phyloP scores from a whole-genome alignment of 2,113 vertebrate species.

The Candoia aspera region DNA sequence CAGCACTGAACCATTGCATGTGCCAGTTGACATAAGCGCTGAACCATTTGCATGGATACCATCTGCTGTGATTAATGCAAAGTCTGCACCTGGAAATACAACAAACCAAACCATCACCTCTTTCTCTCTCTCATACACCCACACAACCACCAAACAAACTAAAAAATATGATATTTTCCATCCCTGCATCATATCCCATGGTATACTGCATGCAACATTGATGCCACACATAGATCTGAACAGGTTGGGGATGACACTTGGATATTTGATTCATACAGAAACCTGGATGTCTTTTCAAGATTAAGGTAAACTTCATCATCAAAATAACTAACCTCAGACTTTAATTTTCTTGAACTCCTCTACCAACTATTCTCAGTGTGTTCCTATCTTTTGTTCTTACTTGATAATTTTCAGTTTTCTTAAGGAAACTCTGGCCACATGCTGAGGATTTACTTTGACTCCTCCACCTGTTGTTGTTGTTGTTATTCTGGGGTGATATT shows the following conservation, averaged over 20 bases:
- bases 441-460: neutral
- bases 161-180: neutral
- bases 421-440: neutral
- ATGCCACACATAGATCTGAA: too few species aligned
- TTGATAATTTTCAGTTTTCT: neutral
- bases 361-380: too few species aligned
- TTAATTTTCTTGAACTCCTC: neutral
- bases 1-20: neutral
- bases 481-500: neutral
- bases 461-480: neutral
- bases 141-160: neutral
- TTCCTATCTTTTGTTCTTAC: neutral
- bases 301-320: neutral
- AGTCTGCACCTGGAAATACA: neutral
- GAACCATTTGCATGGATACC: constrained; percentile 15
- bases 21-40: neutral
- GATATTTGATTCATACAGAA: neutral
- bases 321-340: neutral
- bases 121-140: neutral
- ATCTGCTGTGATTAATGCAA: neutral
- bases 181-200: neutral
- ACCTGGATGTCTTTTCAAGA: neutral
- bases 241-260: too few species aligned
- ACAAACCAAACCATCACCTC: neutral
- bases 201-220: neutral